A percentile compares a stretch with the other conserved stretches of the same genome.
These are phyloP conservation scores for Margarornis squamiger DNA, from an alignment of 2,797 vertebrate species.

Conservation along the genomic window DNA sequence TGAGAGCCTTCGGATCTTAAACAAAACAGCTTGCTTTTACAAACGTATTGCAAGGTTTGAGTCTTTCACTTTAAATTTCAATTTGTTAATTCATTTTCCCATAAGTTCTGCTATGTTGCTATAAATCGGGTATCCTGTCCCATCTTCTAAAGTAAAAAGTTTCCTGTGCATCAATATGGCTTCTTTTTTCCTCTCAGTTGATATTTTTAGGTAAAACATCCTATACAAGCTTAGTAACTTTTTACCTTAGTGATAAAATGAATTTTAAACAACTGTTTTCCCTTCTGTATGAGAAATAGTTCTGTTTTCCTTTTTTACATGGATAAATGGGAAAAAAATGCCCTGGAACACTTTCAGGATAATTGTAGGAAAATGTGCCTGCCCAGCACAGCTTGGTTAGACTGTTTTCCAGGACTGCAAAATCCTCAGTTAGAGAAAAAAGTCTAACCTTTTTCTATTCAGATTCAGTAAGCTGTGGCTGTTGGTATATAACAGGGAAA, in stretches of 20 bases:
- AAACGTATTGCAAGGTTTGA: background rate
- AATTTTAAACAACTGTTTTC: background rate
- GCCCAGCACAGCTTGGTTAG: background rate
- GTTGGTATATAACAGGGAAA: background rate
- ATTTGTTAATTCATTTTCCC: background rate
- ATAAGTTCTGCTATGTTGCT: background rate
- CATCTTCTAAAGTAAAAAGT: background rate
- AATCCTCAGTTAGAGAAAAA: background rate
- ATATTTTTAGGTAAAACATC: background rate
- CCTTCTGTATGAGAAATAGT: background rate
- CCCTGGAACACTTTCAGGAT: background rate
- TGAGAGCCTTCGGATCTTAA: background rate
- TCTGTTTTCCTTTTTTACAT: background rate
- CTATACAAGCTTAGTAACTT: background rate
- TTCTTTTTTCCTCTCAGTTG: background rate
- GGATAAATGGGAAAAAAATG: background rate
- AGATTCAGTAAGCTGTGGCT: background rate
- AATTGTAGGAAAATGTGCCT: background rate
- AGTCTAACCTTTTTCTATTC: background rate
- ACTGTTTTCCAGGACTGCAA: background rate
- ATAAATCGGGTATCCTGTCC: background rate
- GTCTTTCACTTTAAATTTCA: background rate
- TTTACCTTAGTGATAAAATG: background rate
- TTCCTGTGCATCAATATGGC: background rate
- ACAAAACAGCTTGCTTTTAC: background rate